phyloP scores from a whole-genome alignment of 2,113 vertebrate species.

The Tricholaema leucomelas region DNA sequence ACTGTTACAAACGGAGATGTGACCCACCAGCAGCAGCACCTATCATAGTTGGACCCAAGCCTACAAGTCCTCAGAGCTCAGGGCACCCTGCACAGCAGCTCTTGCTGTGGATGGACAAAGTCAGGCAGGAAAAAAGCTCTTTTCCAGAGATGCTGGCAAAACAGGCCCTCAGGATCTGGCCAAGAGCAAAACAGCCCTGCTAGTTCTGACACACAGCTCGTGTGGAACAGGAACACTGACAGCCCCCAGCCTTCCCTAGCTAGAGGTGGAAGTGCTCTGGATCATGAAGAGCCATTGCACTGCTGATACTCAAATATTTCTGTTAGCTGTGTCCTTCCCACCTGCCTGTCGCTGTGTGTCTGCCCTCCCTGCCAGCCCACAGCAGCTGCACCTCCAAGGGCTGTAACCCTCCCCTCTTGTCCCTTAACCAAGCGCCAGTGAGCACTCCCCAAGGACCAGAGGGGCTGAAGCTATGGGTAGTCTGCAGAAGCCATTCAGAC shows the following conservation, averaged over 20 bases:
- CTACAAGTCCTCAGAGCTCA: neutral
- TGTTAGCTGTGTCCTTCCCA: neutral
- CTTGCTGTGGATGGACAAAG: neutral
- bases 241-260: neutral
- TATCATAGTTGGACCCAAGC: fast-evolving
- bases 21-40: neutral
- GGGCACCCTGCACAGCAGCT: neutral
- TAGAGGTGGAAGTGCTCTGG: neutral
- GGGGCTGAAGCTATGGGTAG: neutral
- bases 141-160: neutral
- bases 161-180: neutral
- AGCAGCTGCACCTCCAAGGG: neutral
- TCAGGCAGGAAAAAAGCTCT: neutral
- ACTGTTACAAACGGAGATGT: neutral
- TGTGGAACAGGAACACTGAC: neutral
- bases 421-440: neutral
- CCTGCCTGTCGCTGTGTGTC: too few species aligned
- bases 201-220: neutral
- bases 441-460: neutral
- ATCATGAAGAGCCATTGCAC: neutral
- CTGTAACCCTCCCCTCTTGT: neutral
- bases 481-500: neutral
- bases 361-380: too few species aligned
- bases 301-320: neutral
- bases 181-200: neutral